Evolutionary conservation across 2,888 invertebrate genomes (phyloP), one percentile per base, ranked within the genome.

Genomic region (Hemistola chrysoprasaria): DNA sequence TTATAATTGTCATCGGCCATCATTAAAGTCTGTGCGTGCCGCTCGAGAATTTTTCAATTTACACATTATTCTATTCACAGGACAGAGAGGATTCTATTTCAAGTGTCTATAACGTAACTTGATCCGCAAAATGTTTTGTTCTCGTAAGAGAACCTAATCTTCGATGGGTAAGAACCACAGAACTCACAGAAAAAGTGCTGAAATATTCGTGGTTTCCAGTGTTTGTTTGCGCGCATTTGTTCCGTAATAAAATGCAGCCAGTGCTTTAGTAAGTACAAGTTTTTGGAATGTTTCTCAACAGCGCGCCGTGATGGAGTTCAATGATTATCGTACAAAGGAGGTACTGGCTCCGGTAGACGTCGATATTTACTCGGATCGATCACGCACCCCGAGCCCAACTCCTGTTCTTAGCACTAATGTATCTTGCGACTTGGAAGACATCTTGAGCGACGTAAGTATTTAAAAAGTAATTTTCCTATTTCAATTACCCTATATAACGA

Each of bases 141-240:
- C 87, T 88, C 87, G 70, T 30, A 72, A 74, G 87, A 85, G 87
- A 78, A 87, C 86, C 77, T 86, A 77, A 82, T 65, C 65, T 72
- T 78, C 76, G 64, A 87, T 85, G 87, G 87, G 87, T 87, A 81
- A 85, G 86, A 61, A n/a, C n/a, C n/a, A n/a, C n/a, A n/a, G n/a
- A n/a, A 62, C 54, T 41, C 23, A 11, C 3, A 9, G 22, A 8
- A 32, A 31, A 21, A 24, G 8, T 38, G 28, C 30, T 22, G 8
- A 36, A 38, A 47, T 35, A 30, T 46, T 38, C 23, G 31, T 23
- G 33, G 35, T 30, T 37, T 9, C 11, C 38, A 47, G 53, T 55
- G 50, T 53, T 57, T 28, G 27, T 47, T 43, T 47, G 32, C 11
- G 35, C 57, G 50, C 61, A 46, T 37, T 46, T 50, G 28, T 52